These are phyloP conservation scores for Periophthalmodon schlosseri DNA, from an alignment of 2,113 vertebrate species.

Conservation along the genomic window DNA sequence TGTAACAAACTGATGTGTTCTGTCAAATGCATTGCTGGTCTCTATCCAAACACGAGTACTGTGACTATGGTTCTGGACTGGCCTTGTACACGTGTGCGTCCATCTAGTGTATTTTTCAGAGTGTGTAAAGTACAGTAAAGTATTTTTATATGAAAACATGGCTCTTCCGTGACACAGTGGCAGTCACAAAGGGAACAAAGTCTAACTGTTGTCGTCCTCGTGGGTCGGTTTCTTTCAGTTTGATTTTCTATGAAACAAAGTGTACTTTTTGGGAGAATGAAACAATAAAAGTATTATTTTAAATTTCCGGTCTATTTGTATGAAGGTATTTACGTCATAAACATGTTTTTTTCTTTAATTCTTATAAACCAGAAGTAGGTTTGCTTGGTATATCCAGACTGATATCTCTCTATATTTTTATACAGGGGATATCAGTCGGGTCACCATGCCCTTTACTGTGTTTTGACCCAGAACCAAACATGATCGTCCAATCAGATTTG, in stretches of 20 bases:
- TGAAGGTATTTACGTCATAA: too few relatives aligned
- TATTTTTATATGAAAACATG: slow-evolving; percentile 92
- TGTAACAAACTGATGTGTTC: not conserved
- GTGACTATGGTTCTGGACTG: slow-evolving; percentile 37
- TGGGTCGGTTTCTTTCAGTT: slow-evolving; percentile 29
- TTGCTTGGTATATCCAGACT: too few relatives aligned
- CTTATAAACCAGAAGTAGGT: too few relatives aligned
- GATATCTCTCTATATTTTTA: too few relatives aligned
- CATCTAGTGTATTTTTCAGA: slow-evolving; percentile 86
- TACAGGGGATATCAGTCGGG: too few relatives aligned
- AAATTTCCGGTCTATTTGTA: not conserved
- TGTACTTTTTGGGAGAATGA: slow-evolving; percentile 61
- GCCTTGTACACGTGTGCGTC: slow-evolving; percentile 58
- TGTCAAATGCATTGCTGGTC: not conserved
- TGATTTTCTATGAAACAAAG: slow-evolving; percentile 60
- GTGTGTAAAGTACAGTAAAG: slow-evolving; percentile 82
- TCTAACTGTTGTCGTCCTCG: slow-evolving; percentile 47
- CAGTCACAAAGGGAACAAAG: slow-evolving; percentile 35
- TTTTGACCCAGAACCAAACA: too few relatives aligned
- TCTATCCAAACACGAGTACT: not conserved
- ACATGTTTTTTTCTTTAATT: too few relatives aligned
- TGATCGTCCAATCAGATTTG: too few relatives aligned
- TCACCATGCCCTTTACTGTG: too few relatives aligned
- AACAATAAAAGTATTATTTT: slow-evolving; percentile 63
- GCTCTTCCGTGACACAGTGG: slow-evolving; percentile 64